Base-by-base conservation (phyloP, 2,113 vertebrate genomes). In the Indicator indicator region DNA sequence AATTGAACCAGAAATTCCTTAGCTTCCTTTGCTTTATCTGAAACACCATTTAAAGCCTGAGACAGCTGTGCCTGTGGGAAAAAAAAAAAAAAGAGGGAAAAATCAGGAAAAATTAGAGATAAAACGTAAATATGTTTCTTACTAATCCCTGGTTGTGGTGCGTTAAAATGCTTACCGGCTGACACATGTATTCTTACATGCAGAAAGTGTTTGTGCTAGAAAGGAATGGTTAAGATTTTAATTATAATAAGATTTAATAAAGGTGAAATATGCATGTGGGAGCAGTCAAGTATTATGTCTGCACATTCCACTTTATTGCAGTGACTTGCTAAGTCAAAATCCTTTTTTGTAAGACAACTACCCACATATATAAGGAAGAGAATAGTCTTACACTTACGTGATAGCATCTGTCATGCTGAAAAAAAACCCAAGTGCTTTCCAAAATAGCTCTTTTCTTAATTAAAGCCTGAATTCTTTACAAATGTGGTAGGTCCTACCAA, bases 1-100 rank as follows among this genome's bases (percentile, higher is more conserved):
- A 99, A 98, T 63, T 99, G 99, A 86, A 99, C 98, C 97, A 99
- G 98, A 95, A 99, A 99, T 96, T 99, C 99, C 96, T 99, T 99
- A 13, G 99, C 99, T 84, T 99, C 99, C 89, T 99, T 99, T 52
- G 99, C 99, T 98, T 99, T 99, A 88, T 99, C 99, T 0, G 99
- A 99, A 91, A 99, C 98, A 10, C 99, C 99, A 48, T 99, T 99
- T 95, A 99, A 98, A 64, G 99, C 99, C 97, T 99, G 99, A 90
- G 99, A 99, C 32, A 99, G 97, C 92, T 99, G 99, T 85, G 99
- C 98, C 99, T 99, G 63, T 59, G 82, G 28, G 81, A 74, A 63
- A 64, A 42, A 24, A 14, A 42, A 42, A 13, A 30, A 2, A 7
- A 46, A 46, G 9, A 2, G 16, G 18, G 10, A 24, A 2, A 21